phyloP scores from a whole-genome alignment of 2,797 vertebrate species.

The Sebastes goodei region DNA sequence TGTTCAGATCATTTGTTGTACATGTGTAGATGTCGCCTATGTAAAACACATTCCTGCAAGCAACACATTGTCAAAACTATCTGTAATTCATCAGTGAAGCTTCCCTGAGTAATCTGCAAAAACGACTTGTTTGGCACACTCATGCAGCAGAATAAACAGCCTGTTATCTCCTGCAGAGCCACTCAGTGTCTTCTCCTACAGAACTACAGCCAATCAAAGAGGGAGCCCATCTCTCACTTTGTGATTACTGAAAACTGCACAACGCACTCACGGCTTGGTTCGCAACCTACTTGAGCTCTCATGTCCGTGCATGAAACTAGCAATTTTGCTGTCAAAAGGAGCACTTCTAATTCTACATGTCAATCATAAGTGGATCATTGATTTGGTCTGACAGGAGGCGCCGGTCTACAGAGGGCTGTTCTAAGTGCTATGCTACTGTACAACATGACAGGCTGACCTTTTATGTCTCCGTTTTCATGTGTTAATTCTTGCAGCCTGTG shows the following conservation, averaged over 20 bases:
- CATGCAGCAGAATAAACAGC: slow-evolving; percentile 15
- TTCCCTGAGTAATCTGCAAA: slow-evolving; percentile 15
- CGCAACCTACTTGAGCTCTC: slow-evolving; percentile 29
- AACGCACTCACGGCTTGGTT: slow-evolving; percentile 10
- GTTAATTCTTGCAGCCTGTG: slow-evolving; percentile 28
- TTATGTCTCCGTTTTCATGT: slow-evolving; percentile 34
- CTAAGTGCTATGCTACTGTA: slow-evolving; percentile 28
- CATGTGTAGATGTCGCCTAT: background rate
- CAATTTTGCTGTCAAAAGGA: slow-evolving; percentile 33
- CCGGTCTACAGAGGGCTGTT: slow-evolving; percentile 20
- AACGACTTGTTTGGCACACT: slow-evolving; percentile 8
- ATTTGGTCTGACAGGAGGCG: slow-evolving; percentile 46
- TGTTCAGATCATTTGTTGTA: background rate
- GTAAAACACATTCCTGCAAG: slow-evolving; percentile 1
- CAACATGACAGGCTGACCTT: slow-evolving; percentile 52
- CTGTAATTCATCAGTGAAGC: slow-evolving; percentile 9
- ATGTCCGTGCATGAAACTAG: slow-evolving; percentile 34
- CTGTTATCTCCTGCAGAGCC: slow-evolving; percentile 24
- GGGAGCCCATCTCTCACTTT: slow-evolving; percentile 4
- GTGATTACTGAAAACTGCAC: slow-evolving; percentile 38
- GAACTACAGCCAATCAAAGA: slow-evolving; percentile 26
- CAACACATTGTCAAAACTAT: slow-evolving; percentile 6
- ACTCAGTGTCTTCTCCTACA: slow-evolving; percentile 14
- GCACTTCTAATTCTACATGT: slow-evolving; percentile 39
- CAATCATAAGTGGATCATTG: slow-evolving; percentile 48